phyloP scores from a whole-genome alignment of 2,797 vertebrate genomes.

The Cuniculus paca region DNA sequence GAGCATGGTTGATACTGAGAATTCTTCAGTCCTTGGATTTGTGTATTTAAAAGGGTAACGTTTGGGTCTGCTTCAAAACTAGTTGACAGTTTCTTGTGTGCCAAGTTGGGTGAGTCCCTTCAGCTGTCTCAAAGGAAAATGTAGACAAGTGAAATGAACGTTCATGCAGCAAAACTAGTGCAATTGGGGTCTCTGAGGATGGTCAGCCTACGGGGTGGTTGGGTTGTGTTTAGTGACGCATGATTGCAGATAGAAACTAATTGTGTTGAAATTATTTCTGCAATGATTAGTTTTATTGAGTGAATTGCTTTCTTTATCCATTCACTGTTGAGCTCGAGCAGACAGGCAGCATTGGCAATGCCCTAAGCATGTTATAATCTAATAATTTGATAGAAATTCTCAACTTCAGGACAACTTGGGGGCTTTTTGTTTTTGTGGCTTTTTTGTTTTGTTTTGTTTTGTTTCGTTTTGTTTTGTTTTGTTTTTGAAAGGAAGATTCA shows the following conservation, averaged over 20 bases:
- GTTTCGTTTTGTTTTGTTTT: constrained; percentile 82
- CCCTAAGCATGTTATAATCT: constrained; percentile 93
- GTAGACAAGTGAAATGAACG: constrained; percentile 65
- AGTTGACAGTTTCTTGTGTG: constrained; percentile 71
- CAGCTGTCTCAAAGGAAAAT: constrained; percentile 52
- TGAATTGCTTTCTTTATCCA: constrained; percentile 91
- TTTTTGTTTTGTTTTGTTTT: constrained; percentile 77
- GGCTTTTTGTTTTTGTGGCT: constrained; percentile 69
- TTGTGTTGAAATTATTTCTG: constrained; percentile 83
- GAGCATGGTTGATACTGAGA: constrained; percentile 81
- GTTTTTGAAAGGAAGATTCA: constrained; percentile 90
- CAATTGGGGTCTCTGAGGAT: constrained; percentile 45
- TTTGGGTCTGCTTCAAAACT: constrained; percentile 73
- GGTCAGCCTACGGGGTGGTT: constrained; percentile 63
- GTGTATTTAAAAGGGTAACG: constrained; percentile 75
- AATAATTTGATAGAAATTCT: constrained; percentile 88
- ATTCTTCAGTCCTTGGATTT: constrained; percentile 78
- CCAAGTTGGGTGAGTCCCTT: constrained; percentile 63
- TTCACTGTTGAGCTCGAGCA: constrained; percentile 94
- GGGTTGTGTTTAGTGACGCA: constrained; percentile 87
- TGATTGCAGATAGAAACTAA: constrained; percentile 87
- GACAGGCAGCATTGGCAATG: constrained; percentile 98
- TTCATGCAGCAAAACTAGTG: constrained; percentile 60
- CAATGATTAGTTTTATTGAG: constrained; percentile 87
- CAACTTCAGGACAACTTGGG: constrained; percentile 89